These are phyloP conservation scores for Malurus melanocephalus DNA, from an alignment of 2,113 vertebrate genomes.

Conservation along the genomic window DNA sequence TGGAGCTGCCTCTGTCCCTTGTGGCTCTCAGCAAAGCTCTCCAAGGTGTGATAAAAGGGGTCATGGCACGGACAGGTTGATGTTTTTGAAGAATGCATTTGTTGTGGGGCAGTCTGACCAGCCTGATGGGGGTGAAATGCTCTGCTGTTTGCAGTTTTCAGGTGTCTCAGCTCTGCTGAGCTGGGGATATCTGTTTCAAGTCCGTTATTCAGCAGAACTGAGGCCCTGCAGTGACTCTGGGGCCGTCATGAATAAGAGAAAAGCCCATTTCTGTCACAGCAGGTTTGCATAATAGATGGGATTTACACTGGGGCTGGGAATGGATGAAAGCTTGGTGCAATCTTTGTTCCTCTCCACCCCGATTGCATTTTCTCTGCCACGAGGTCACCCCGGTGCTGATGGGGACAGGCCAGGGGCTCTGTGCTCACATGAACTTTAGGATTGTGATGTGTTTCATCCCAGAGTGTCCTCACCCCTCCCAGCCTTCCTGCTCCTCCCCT, in stretches of 20 bases:
- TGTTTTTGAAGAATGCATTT: background rate
- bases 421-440: background rate
- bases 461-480: background rate
- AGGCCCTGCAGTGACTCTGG: background rate
- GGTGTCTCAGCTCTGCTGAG: background rate
- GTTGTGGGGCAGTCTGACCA: background rate
- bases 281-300: background rate
- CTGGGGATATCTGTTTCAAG: background rate
- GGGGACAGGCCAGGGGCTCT: background rate
- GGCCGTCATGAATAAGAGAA: conserved; percentile 1
- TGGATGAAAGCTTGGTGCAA: background rate
- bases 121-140: background rate
- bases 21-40: background rate
- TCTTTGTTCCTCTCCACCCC: background rate
- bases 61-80: background rate
- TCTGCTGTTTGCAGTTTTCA: background rate
- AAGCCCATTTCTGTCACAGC: conserved; percentile 16
- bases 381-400: background rate
- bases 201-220: background rate
- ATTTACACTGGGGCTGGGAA: background rate
- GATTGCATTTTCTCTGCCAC: background rate
- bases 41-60: background rate
- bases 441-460: background rate
- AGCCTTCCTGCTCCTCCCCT: background rate
- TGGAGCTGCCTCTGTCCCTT: background rate